phyloP scores from a whole-genome alignment of 2,888 invertebrate genomes.

The Nemotelus nigrinus region DNA sequence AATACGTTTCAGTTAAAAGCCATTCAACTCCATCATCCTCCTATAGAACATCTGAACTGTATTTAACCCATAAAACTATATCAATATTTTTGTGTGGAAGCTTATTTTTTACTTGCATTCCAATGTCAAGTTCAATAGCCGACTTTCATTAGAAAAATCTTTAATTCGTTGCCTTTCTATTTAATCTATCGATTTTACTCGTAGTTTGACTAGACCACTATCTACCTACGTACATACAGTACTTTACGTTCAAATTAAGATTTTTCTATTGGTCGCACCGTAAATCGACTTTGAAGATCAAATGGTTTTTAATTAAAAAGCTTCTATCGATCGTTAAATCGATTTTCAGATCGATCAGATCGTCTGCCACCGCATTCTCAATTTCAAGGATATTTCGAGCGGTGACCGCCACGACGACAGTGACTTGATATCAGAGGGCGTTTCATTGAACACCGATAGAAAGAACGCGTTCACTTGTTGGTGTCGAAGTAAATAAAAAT shows the following conservation, averaged over 20 bases:
- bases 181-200: not conserved
- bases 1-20: no score
- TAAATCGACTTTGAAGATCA: not conserved
- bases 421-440: not conserved
- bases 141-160: not conserved
- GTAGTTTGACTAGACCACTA: not conserved
- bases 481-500: slow-evolving; percentile 1
- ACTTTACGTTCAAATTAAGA: not conserved
- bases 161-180: slow-evolving; percentile 7
- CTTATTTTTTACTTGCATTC: not conserved
- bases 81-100: no score
- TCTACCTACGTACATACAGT: not conserved
- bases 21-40: no score
- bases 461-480: no score
- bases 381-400: not conserved
- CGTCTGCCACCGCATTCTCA: not conserved
- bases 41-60: no score
- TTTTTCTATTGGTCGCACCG: not conserved
- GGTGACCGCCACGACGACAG: not conserved
- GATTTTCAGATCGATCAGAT: not conserved
- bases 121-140: not conserved
- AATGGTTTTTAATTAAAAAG: slow-evolving; percentile 31
- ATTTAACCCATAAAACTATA: no score
- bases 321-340: slow-evolving; percentile 12
- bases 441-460: no score